Evolutionary conservation across 2,888 invertebrate species (phyloP), one percentile per base, ranked within the genome.

Genomic region (Coenonympha arcania): DNA sequence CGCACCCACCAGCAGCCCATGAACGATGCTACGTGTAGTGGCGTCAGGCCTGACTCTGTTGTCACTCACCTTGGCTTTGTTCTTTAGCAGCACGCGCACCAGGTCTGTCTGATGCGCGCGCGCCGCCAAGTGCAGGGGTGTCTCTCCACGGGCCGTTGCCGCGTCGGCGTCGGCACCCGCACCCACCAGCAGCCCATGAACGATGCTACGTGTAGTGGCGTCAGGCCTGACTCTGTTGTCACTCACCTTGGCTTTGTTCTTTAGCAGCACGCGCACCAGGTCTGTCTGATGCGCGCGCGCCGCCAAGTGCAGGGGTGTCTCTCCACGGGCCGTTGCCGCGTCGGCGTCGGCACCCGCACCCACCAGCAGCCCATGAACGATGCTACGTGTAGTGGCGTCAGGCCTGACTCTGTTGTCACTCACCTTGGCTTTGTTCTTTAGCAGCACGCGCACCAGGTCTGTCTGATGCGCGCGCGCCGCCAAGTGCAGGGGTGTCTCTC

Each of bases 101-200:
- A 99, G 94, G 75, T 99, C 99, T 0, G 97, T 96, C 89, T 99
- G 99, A 80, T 98, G 98, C 55, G 99, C 98, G 43, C 99, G 86
- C 26, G 98, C 97, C 0, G 99, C 99, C 54, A 99, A 88, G 78
- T 99, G 99, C 36, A 99, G 88, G 1, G 99, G 96, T 0, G 98
- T 98, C 86, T 99, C 99, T 0, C 98, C 98, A 15, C 99, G 89
- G 16, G 99, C 95, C 1, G 99, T 99, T 53, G 95, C 93, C 48
- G 95, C 93, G n/a, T n/a, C n/a, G n/a, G 97, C 97, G 91, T 91
- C 61, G n/a, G n/a, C 55, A 99, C 89, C 72, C 99, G 63, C 61
- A 95, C 97, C 68, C 98, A 93, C 57, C 98, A 98, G 70, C 98
- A 98, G 52, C 99, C 99, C 98, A 99, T 99, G 88, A 99, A 99